Percentiles rank a stretch among this genome's conserved stretches.
phyloP scores from a whole-genome alignment of 2,797 vertebrate genomes.

The Danio tinwini region DNA sequence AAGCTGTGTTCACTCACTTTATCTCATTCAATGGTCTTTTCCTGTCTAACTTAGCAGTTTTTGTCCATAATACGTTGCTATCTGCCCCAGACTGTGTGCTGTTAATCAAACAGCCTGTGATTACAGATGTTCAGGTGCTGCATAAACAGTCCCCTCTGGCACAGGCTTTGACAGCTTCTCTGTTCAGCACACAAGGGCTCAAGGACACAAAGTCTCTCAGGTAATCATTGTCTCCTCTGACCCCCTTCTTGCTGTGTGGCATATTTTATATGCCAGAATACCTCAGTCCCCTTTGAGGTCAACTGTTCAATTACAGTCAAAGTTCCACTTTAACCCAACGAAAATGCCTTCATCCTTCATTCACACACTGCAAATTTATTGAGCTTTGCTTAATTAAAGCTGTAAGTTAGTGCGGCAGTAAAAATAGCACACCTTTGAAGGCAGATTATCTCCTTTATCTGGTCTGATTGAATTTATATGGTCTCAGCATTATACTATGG shows the following conservation, averaged over 20 bases:
- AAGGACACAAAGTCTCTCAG: slow-evolving; percentile 37
- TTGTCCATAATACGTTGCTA: not conserved
- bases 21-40: not conserved
- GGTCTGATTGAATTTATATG: slow-evolving; percentile 11
- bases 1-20: not conserved
- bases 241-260: slow-evolving; percentile 29
- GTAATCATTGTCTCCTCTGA: slow-evolving; percentile 48
- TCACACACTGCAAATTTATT: not conserved
- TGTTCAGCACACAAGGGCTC: slow-evolving; percentile 32
- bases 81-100: not conserved
- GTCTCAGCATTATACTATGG: not conserved
- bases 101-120: slow-evolving; percentile 9
- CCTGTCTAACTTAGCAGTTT: not conserved
- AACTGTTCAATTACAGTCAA: slow-evolving; percentile 41
- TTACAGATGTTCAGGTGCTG: slow-evolving; percentile 40
- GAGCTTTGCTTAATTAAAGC: slow-evolving; percentile 11
- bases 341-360: slow-evolving; percentile 5
- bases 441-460: slow-evolving; percentile 25
- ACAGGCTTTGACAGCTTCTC: slow-evolving; percentile 16
- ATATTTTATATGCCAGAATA: slow-evolving; percentile 44
- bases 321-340: slow-evolving; percentile 29
- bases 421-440: slow-evolving; percentile 1
- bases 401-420: not conserved
- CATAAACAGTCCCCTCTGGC: not conserved
- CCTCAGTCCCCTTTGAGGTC: slow-evolving; percentile 35